Conservation (phyloP, 2,113 vertebrate genomes). For the Seriola rivoliana region DNA sequence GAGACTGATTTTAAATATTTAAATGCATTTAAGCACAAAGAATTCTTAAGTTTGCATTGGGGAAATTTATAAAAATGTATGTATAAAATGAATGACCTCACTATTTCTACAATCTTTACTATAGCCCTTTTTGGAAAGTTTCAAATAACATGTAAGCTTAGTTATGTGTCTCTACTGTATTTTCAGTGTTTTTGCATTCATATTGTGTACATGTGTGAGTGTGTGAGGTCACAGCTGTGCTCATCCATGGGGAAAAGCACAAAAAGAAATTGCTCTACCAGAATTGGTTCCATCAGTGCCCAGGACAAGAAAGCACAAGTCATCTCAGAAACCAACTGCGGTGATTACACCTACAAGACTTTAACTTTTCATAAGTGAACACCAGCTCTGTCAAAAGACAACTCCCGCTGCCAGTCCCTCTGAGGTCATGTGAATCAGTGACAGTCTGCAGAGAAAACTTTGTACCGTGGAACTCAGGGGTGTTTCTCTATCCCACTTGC, state of each 20-base stretch:
- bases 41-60: too few species aligned
- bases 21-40: not conserved
- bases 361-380: conserved; percentile 47
- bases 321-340: not conserved
- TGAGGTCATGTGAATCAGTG: conserved; percentile 66
- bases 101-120: too few species aligned
- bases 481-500: conserved; percentile 27
- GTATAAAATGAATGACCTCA: too few species aligned
- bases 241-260: conserved; percentile 83
- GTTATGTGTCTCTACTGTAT: too few species aligned
- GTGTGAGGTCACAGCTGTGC: conserved; percentile 86
- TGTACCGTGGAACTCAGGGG: conserved; percentile 23
- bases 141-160: too few species aligned
- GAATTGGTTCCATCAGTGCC: not conserved
- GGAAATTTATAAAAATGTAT: too few species aligned
- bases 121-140: too few species aligned
- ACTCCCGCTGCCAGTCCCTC: conserved; percentile 36
- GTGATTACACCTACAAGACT: conserved; percentile 1
- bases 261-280: conserved; percentile 38
- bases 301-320: not conserved
- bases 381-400: conserved; percentile 36
- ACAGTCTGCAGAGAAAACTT: conserved; percentile 40
- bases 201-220: not conserved
- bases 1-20: not conserved
- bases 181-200: too few species aligned